phyloP scores from a whole-genome alignment of 1,140 invertebrate species.

The Chironomus tepperi region DNA sequence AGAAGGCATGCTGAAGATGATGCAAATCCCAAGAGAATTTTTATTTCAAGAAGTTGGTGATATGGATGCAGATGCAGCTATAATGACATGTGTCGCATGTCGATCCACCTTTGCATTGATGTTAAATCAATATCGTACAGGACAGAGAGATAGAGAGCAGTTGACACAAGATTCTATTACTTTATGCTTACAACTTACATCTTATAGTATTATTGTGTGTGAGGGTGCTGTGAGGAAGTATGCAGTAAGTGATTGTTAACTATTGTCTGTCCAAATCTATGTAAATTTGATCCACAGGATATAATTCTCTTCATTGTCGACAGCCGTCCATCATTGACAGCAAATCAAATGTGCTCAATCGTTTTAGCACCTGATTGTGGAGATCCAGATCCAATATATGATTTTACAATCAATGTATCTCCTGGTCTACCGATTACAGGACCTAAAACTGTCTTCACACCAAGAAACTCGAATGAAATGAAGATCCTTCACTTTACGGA shows the following conservation, averaged over 20 bases:
- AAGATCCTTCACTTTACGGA: constrained; percentile 69
- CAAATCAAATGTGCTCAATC: neutral
- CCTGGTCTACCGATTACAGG: neutral
- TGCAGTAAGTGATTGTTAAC: neutral
- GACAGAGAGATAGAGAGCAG: neutral
- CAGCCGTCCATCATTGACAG: neutral
- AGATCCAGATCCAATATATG: neutral
- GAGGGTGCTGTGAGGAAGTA: neutral
- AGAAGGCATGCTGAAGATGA: neutral
- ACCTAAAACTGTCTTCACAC: neutral
- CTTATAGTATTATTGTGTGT: neutral
- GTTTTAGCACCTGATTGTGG: constrained; percentile 11
- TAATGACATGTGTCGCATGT: neutral
- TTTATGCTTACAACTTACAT: neutral
- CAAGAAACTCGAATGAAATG: constrained; percentile 30
- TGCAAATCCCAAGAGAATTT: neutral
- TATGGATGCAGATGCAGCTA: neutral
- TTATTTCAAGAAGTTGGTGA: neutral
- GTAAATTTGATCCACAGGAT: neutral
- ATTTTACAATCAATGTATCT: neutral
- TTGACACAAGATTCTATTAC: neutral
- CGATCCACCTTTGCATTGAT: neutral
- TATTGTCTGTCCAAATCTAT: neutral
- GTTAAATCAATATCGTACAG: neutral
- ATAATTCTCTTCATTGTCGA: neutral